Evolutionary conservation across 2,888 invertebrate genomes (phyloP), one percentile per base, ranked within the genome.

Genomic region (Tetragonula carbonaria): DNA sequence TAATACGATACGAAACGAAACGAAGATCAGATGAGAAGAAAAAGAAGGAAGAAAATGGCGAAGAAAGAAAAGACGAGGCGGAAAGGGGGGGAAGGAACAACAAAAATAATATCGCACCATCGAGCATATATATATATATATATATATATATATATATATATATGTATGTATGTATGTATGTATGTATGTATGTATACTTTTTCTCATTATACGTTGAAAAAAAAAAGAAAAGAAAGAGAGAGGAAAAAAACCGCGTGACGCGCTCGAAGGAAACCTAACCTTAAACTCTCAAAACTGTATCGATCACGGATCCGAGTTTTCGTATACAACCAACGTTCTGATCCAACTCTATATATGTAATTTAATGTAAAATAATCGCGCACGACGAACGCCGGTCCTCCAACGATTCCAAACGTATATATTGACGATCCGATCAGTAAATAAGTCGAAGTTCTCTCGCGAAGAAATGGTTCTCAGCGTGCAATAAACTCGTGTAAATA

Each of bases 281-380:
- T 28, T 1, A 28, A 33, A 33, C 33, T 33, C 33, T 33, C 2
- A 3, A 14, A 45, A 45, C 8, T 45, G 45, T 45, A 45, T 45
- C 62, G 70, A 57, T 59, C 59, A 65, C 55, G 63, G 38, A 53
- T 68, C 51, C 70, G 55, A 74, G 23, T 79, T 70, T 72, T 33
- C 33, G 33, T 33, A 33, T 33, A 33, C 33, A 33, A 33, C 33
- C 33, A 86, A 92, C 86, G 28, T 28, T 88, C 89, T 90, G 88
- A 83, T 28, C 28, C 28, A 28, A 28, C 88, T 89, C 84, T 86
- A 86, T 88, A 77, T 87, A 82, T 87, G 85, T 84, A 84, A 90
- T 87, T 83, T 84, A 83, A 82, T 86, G 86, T 72, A 85, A 33
- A 88, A 13, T 62, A 70, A 23, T 74, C 67, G 57, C 53, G 62